Conservation (phyloP, 2,888 invertebrate genomes). For the Phania funesta region DNA sequence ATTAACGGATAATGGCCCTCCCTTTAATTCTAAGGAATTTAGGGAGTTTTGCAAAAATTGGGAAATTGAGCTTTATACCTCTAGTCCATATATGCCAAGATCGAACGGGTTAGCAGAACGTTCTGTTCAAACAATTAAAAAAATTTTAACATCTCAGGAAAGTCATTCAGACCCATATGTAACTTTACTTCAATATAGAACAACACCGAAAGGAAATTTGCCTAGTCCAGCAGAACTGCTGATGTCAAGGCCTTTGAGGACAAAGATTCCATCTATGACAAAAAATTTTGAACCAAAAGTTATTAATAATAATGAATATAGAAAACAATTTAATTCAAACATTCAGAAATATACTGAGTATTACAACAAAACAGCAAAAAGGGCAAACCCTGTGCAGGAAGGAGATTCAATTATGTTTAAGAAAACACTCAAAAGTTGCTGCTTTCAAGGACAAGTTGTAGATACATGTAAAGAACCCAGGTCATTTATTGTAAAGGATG, state of each 20-base stretch:
- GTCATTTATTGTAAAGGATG: neutral
- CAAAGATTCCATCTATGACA: neutral
- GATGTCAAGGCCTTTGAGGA: conserved; percentile 5
- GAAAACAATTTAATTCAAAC: neutral
- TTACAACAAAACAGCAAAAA: neutral
- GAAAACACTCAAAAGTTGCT: too few relatives aligned
- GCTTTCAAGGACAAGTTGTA: too few relatives aligned
- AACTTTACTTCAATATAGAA: conserved; percentile 46
- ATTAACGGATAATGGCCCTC: conserved; percentile 30
- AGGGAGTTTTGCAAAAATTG: too few relatives aligned
- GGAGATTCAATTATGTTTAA: neutral
- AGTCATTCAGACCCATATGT: too few relatives aligned
- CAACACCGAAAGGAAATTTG: neutral
- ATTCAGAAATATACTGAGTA: conserved; percentile 4
- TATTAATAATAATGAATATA: too few relatives aligned
- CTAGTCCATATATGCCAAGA: too few relatives aligned
- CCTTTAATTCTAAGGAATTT: too few relatives aligned
- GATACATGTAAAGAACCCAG: conserved; percentile 12
- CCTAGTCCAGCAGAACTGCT: conserved; percentile 51
- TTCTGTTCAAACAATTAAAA: too few relatives aligned
- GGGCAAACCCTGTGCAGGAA: neutral
- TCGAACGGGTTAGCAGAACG: too few relatives aligned
- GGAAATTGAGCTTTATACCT: too few relatives aligned
- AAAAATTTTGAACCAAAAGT: too few relatives aligned
- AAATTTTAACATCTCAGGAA: too few relatives aligned